Conservation (phyloP, 2,888 invertebrate genomes). For the Morpho achilles region DNA sequence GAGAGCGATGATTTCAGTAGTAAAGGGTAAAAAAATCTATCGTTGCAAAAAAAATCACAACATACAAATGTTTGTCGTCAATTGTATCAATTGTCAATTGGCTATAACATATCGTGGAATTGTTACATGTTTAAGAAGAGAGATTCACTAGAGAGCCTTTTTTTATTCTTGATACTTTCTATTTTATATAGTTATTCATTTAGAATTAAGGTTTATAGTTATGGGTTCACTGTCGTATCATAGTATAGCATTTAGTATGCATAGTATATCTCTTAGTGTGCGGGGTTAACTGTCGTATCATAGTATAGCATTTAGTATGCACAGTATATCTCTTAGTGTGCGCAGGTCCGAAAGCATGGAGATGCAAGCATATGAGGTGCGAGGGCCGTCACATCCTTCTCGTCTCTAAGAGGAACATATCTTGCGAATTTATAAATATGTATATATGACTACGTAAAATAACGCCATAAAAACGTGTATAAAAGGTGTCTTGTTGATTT, state of each 20-base stretch:
- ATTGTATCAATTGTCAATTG: too few species aligned
- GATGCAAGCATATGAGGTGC: conserved; percentile 40
- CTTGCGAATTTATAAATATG: conserved; percentile 29
- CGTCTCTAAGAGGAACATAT: conserved; percentile 52
- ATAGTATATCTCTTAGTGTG: conserved; percentile 37
- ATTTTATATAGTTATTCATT: too few species aligned
- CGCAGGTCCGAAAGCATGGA: conserved; percentile 30
- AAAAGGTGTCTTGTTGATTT: background rate
- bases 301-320: background rate
- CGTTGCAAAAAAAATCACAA: too few species aligned
- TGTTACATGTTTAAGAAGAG: too few species aligned
- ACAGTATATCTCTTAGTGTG: conserved; percentile 37
- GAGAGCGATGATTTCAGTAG: too few species aligned
- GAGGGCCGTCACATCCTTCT: conserved; percentile 62
- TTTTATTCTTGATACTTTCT: too few species aligned
- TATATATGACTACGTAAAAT: conserved; percentile 2
- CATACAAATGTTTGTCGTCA: too few species aligned
- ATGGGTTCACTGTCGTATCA: too few species aligned
- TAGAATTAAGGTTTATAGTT: too few species aligned
- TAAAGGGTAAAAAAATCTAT: too few species aligned
- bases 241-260: background rate
- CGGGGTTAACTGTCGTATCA: background rate
- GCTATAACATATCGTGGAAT: too few species aligned
- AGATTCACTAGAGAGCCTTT: too few species aligned
- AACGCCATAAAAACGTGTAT: background rate